Base-by-base conservation (phyloP, 2,113 vertebrate genomes). In the Atrichornis clamosus region DNA sequence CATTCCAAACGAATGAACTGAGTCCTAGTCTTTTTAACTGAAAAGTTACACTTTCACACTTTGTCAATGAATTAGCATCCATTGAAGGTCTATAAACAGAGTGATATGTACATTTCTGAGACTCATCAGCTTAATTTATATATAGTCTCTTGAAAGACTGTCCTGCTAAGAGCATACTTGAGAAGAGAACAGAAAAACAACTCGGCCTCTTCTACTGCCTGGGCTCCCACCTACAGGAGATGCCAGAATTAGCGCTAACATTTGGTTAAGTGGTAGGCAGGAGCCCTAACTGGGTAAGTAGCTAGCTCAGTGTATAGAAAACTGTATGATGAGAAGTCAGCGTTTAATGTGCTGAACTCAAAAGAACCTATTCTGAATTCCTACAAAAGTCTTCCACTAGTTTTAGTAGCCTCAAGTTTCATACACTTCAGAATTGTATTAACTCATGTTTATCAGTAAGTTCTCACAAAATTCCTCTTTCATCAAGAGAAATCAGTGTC, bases 171-270 rank as follows among this genome's bases (percentile, higher is more conserved):
- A 85, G 27, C 78, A 69, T 30, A 37, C 70, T 95, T 94, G 7
- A 49, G 37, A 73, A 77, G 21, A 68, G 73, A 85, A 80, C 50
- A 92, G 83, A 90, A 89, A 88, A 94, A 94, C 68, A 95, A 47
- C 78, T 75, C 62, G 70, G 27, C 26, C 69, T 83, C 79, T 87
- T 87, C 72, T 56, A 18, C 39, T 85, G 74, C 50, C 74, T 83
- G 75, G 63, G 59, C 55, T 94, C 44, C 93, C 93, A 96, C 93
- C 95, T 97, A 87, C 95, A 94, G 50, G 37, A 87, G 90, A 59
- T 60, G 11, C 60, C 70, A 78, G 70, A 94, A 97, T 97, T 96
- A 97, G 90, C 47, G 63, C 46, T 59, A 94, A 46, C 92, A 96
- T 91, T 96, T 97, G 90, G 84, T 83, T 83, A 74, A 79, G 79